These are phyloP conservation scores for Microchrysa polita DNA, from an alignment of 2,888 invertebrate genomes.

Conservation along the genomic window DNA sequence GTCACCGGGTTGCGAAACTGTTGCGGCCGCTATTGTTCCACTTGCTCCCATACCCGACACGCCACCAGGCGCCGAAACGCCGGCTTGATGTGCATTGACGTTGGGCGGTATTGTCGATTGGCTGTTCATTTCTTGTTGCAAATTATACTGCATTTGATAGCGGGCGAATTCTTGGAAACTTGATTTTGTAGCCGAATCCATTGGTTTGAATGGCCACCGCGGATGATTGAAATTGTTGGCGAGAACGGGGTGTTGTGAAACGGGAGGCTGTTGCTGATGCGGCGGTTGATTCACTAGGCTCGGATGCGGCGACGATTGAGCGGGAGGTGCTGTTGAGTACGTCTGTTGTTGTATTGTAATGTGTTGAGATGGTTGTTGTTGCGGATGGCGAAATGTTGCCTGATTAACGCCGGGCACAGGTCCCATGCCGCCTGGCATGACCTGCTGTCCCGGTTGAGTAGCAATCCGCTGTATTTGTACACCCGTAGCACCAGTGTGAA, in stretches of 20 bases:
- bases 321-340: conserved; percentile 43
- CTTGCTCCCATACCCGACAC: neutral
- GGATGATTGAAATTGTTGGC: conserved; percentile 53
- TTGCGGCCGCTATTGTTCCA: neutral
- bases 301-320: conserved; percentile 52
- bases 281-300: conserved; percentile 54
- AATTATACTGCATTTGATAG: conserved; percentile 73
- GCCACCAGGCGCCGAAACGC: conserved; percentile 53
- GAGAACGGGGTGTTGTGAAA: conserved; percentile 51
- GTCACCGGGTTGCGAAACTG: neutral
- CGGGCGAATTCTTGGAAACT: conserved; percentile 73
- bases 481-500: conserved; percentile 52
- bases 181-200: conserved; percentile 72
- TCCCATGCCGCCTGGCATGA: conserved; percentile 41
- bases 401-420: conserved; percentile 13
- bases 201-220: conserved; percentile 66
- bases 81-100: conserved; percentile 44
- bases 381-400: conserved; percentile 38
- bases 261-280: conserved; percentile 53
- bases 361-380: conserved; percentile 54
- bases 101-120: conserved; percentile 53
- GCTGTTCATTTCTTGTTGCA: conserved; percentile 65
- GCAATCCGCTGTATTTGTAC: conserved; percentile 50
- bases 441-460: conserved; percentile 53
- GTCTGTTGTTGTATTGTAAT: conserved; percentile 48